Conservation (phyloP, 2,113 vertebrate genomes). For the Panthera tigris region DNA sequence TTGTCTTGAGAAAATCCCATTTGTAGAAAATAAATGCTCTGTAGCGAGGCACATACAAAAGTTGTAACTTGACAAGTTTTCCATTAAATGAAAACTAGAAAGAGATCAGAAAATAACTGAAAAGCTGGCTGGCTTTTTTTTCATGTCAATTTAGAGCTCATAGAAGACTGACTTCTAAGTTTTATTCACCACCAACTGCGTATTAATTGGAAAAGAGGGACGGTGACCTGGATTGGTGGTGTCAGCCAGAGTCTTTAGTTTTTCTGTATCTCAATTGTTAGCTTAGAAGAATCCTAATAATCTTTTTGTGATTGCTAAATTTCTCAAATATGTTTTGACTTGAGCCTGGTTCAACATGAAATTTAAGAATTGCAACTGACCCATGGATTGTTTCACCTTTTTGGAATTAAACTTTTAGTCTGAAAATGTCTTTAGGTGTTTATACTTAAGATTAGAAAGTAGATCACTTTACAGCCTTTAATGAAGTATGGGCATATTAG, state of each 20-base stretch:
- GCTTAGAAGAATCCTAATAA: background rate
- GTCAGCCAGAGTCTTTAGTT: background rate
- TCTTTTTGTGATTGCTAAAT: background rate
- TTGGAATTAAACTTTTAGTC: background rate
- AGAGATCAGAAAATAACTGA: background rate
- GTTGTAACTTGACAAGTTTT: slow-evolving; percentile 42
- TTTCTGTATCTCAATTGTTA: background rate
- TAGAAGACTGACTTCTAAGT: background rate
- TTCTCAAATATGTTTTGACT: background rate
- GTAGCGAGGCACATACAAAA: background rate
- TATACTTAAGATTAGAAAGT: background rate
- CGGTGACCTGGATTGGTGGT: background rate
- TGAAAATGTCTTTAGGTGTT: background rate
- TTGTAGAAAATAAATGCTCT: slow-evolving; percentile 42
- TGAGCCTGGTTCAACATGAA: background rate
- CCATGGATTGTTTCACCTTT: background rate
- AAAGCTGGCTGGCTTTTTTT: background rate
- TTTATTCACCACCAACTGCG: background rate
- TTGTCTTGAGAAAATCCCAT: slow-evolving; percentile 33
- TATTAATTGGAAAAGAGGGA: background rate
- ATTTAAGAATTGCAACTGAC: background rate
- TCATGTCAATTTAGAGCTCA: background rate
- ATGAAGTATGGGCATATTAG: background rate
- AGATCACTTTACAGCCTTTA: background rate
- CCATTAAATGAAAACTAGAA: background rate